Evolutionary conservation across 2,113 vertebrate species (phyloP), one percentile per base, ranked within the genome.

Genomic region (Notechis scutatus): DNA sequence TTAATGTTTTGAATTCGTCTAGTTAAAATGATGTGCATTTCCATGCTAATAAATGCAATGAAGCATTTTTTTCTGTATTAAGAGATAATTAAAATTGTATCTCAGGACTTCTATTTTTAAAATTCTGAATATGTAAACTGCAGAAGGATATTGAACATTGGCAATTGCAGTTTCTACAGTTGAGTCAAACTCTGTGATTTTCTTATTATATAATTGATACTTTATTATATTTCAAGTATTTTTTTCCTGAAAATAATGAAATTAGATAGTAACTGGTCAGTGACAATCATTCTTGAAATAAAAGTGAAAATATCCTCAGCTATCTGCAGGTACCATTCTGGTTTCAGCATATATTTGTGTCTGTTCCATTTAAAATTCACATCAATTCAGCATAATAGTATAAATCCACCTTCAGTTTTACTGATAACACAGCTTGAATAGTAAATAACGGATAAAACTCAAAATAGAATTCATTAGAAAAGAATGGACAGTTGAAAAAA

Each of bases 21-120:
- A 11, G 50, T 50, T 86, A 86, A 81, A 26, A 86, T 61, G 10
- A 54, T 86, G 45, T 89, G 54, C 45, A 52, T 56, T 57, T 81
- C 64, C 85, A 56, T 69, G 89, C 81, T 94, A 59, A 95, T 93
- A 95, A 90, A 69, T 92, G 95, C 93, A 96, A 95, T 90, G 90
- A 92, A 94, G 85, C 96, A 59, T 97, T 61, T 61, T 95, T 92
- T 94, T 96, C 94, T 50, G n/a, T 92, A 88, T 50, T 94, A 54
- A 94, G 92, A 89, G 91, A 93, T 95, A 94, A 45, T 94, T 52
- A 92, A 89, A 39, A 89, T 45, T 29, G 47, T 90, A 81, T 42
- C 18, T 81, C n/a, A 20, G 69, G 15, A 26, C 91, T 96, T 91
- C 57, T 94, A 88, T 88, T n/a, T 93, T 85, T 94, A 57, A 86